phyloP scores from a whole-genome alignment of 2,113 vertebrate genomes.

The Toxostoma redivivum region DNA sequence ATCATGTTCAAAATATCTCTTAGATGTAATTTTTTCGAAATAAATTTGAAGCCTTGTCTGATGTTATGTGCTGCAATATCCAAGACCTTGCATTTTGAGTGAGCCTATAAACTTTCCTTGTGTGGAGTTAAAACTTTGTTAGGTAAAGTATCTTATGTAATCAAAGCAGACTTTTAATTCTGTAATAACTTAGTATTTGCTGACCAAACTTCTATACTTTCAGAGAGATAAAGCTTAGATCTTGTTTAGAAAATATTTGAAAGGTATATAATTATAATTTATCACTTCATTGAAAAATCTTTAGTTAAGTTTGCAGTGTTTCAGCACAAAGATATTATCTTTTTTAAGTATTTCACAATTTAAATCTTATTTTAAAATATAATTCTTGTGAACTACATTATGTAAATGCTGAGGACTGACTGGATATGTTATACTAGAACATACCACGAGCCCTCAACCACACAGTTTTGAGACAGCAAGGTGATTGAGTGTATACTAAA shows the following conservation, averaged over 20 bases:
- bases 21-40: neutral
- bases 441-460: neutral
- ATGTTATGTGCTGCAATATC: neutral
- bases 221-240: neutral
- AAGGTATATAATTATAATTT: neutral
- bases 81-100: neutral
- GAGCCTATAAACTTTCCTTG: neutral
- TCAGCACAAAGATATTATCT: neutral
- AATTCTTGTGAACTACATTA: neutral
- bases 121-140: neutral
- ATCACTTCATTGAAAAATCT: neutral
- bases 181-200: neutral
- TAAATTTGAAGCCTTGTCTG: neutral
- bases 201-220: neutral
- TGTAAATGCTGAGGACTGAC: neutral
- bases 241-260: neutral
- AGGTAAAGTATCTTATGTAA: neutral
- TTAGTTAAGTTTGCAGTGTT: neutral
- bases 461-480: neutral
- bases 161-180: neutral
- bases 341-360: neutral
- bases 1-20: neutral
- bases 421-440: neutral
- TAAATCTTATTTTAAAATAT: neutral
- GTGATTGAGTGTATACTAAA: neutral